Base-by-base conservation (phyloP, 2,113 vertebrate genomes). In the Cardinalis cardinalis region DNA sequence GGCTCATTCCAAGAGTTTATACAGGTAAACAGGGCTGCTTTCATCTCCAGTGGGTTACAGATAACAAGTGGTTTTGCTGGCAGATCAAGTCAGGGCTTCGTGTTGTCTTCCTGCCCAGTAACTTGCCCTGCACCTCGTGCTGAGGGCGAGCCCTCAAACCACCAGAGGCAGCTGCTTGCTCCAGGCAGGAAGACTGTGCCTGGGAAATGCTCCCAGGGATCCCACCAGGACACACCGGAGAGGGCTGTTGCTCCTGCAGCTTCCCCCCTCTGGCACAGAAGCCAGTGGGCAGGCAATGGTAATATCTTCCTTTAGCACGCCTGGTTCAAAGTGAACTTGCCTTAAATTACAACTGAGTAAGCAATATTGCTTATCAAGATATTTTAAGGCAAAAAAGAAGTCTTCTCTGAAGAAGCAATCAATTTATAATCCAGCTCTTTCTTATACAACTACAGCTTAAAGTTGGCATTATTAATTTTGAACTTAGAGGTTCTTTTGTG, bases 31-130 rank as follows among this genome's bases (percentile, higher is more conserved):
- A 4, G 63, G 59, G 71, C 46, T 85, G 63, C 94, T 96, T 94
- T 94, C 89, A 95, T 92, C 95, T 94, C 87, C 59, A 17, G 55
- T 18, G 32, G 24, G 59, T 78, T 93, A 38, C 74, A 93, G 94
- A 92, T 94, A 95, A 91, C 51, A 8, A 89, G 84, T 0, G 4
- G 87, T 82, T 93, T 91, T 87, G 93, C 89, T 91, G 87, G 93
- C 74, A 92, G 78, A 91, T 92, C 71, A 1, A 90, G 87, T 91
- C 74, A 36, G 81, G 43, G 29, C 59, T 92, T 94, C 4, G 0
- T 1, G 2, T 65, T 73, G 23, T 55, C 78, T 95, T 79, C 93
- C 84, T 78, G 78, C 82, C 74, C 58, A 10, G 63, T 65, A 82
- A 74, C 55, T 84, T 89, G 68, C 84, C 82, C 78, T 36, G 71